These are phyloP conservation scores for Oncorhynchus mykiss DNA, from an alignment of 2,113 vertebrate species.

Conservation along the genomic window DNA sequence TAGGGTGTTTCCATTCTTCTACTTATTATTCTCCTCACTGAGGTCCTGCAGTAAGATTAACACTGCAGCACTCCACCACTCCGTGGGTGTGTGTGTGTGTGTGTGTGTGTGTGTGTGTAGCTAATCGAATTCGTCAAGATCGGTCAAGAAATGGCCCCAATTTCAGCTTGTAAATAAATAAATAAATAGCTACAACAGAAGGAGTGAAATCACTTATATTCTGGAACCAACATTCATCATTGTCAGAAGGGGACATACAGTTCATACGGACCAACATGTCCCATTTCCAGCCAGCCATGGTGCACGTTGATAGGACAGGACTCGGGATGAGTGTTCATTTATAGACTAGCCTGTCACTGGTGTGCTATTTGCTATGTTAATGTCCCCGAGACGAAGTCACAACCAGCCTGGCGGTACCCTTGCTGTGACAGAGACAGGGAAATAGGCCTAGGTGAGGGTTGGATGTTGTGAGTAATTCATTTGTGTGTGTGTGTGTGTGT, in stretches of 20 bases:
- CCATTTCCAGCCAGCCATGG: constrained; percentile 69
- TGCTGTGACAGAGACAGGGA: constrained; percentile 62
- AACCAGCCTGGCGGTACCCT: constrained; percentile 30
- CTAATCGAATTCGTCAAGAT: constrained; percentile 22
- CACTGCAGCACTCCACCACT: too few relatives aligned
- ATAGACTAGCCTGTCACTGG: constrained; percentile 72
- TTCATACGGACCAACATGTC: constrained; percentile 72
- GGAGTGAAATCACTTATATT: constrained; percentile 71
- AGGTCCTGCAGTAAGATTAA: too few relatives aligned
- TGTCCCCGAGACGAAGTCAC: constrained; percentile 63
- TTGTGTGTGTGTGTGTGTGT: constrained; percentile 6
- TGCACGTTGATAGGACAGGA: constrained; percentile 63
- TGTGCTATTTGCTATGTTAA: constrained; percentile 80
- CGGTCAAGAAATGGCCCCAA: constrained; percentile 61
- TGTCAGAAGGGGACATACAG: constrained; percentile 70
- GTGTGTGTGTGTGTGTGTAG: background rate
- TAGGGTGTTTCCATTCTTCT: too few relatives aligned
- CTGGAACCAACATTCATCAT: constrained; percentile 76
- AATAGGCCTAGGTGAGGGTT: constrained; percentile 54
- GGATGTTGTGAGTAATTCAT: constrained; percentile 39
- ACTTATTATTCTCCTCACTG: too few relatives aligned
- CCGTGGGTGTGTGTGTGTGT: background rate
- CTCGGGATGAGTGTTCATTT: constrained; percentile 66
- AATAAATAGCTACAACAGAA: constrained; percentile 40
- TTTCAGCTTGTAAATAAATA: constrained; percentile 62